Base-by-base conservation (phyloP, 92 coral and sea anemone species). In the Epizoanthus scotinus region DNA sequence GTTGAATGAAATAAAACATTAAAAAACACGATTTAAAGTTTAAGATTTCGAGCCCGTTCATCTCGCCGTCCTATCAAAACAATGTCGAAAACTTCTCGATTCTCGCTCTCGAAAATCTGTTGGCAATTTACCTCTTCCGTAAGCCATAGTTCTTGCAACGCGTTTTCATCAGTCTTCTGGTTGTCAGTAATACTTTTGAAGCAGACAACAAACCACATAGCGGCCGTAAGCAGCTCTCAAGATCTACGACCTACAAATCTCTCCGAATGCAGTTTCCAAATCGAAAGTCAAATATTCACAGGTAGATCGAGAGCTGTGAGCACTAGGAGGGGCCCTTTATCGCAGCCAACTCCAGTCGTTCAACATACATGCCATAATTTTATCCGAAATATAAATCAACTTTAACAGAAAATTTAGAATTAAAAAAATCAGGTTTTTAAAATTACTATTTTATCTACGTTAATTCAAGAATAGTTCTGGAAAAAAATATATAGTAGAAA, bases 91-190 rank as follows among this genome's bases (percentile, higher is more conserved):
- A 24, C 19, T 42, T n/a, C 44, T 20, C 49, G 71, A 67, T 65
- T 85, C 63, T 14, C 40, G 28, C 59, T 75, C 68, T 13, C 54
- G 2, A 38, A 12, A 59, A 75, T 57, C 55, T 75, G 55, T 19
- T 24, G 50, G 21, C 58, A 75, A 26, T 21, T 57, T 82, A 90
- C 97, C 94, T 88, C 81, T 84, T 85, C 82, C 84, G 85, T 20
- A 89, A 82, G 55, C 89, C 94, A 92, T 90, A 74, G 58, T 72
- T 92, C 61, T 88, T 89, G 89, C 89, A 86, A n/a, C 92, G 92
- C 57, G 94, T 90, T 92, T 90, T 92, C 97, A 92, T 92, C 82
- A 85, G 94, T 90, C 75, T 92, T 85, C 52, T 57, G 50, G 54
- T 36, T 57, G 22, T 56, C 19, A 19, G 56, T 24, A 67, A 22